Conservation (phyloP, 2,113 vertebrate genomes). For the Spea multiplicata region DNA sequence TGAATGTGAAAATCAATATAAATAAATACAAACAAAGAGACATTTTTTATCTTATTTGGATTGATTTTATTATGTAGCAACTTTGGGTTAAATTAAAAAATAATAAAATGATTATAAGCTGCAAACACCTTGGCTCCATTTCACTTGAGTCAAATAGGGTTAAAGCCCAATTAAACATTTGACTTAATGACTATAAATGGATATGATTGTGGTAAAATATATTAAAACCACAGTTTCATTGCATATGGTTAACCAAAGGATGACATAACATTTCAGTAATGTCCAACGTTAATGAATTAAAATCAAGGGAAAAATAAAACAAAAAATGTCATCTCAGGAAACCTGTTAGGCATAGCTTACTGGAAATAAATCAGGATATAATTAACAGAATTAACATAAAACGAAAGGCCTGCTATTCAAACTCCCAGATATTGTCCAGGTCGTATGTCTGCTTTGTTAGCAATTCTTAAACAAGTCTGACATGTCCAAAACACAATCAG, state of each 20-base stretch:
- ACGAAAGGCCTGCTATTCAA: slow-evolving; percentile 27
- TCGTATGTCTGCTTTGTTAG: slow-evolving; percentile 17
- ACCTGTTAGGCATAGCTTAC: slow-evolving; percentile 36
- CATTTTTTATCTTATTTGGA: too few relatives aligned
- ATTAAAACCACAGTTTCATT: background rate
- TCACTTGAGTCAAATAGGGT: too few relatives aligned
- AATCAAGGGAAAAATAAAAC: slow-evolving; percentile 26
- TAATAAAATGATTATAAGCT: too few relatives aligned
- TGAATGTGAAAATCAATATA: too few relatives aligned
- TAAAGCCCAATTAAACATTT: too few relatives aligned
- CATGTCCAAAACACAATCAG: slow-evolving; percentile 48
- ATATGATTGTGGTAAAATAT: too few relatives aligned
- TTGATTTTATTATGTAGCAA: too few relatives aligned
- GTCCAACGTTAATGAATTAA: slow-evolving; percentile 32
- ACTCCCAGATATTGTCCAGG: slow-evolving; percentile 27
- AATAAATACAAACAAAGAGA: too few relatives aligned
- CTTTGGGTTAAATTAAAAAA: too few relatives aligned
- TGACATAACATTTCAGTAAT: slow-evolving; percentile 26
- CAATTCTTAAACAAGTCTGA: slow-evolving; percentile 34
- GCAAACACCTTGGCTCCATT: too few relatives aligned
- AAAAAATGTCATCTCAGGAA: slow-evolving; percentile 42
- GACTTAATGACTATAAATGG: too few relatives aligned
- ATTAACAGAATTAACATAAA: slow-evolving; percentile 45
- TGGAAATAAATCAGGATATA: slow-evolving; percentile 45
- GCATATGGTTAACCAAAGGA: slow-evolving; percentile 12